Evolutionary conservation across 2,797 vertebrate species (phyloP).

Genomic region (Sebastes baramenuke): DNA sequence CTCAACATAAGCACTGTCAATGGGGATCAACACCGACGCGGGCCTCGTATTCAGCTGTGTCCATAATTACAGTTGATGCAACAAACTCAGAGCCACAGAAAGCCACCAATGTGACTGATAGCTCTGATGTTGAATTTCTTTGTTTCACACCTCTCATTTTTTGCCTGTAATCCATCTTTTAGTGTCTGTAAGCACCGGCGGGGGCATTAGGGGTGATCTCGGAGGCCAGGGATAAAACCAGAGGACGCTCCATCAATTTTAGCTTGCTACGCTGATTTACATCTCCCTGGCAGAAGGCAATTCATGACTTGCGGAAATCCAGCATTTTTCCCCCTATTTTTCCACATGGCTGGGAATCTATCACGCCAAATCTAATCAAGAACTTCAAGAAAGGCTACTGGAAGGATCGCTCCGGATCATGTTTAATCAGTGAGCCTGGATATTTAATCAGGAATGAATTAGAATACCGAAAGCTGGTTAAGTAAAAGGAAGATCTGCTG

Average conservation of each 20-base stretch:
- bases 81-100: slow-evolving; percentile 26
- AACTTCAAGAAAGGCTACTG: slow-evolving; percentile 27
- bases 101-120: slow-evolving; percentile 51
- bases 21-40: slow-evolving; percentile 56
- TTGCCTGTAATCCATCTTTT: slow-evolving; percentile 58
- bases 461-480: background rate
- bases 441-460: slow-evolving; percentile 46
- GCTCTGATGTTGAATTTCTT: slow-evolving; percentile 52
- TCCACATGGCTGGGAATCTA: slow-evolving; percentile 50
- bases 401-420: slow-evolving; percentile 26
- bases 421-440: slow-evolving; percentile 37
- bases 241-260: slow-evolving; percentile 79
- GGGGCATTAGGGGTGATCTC: slow-evolving; percentile 58
- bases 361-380: slow-evolving; percentile 59
- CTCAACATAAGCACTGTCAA: slow-evolving; percentile 68
- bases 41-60: slow-evolving; percentile 27
- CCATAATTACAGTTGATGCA: slow-evolving; percentile 51
- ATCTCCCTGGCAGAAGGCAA: slow-evolving; percentile 76
- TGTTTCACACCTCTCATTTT: slow-evolving; percentile 53
- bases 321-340: slow-evolving; percentile 41
- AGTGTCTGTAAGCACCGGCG: slow-evolving; percentile 26
- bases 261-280: slow-evolving; percentile 78
- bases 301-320: slow-evolving; percentile 77
- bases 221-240: slow-evolving; percentile 72
- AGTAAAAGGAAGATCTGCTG: slow-evolving; percentile 21